Evolutionary conservation across 2,113 vertebrate species (phyloP).

Genomic region (Corythaeola cristata): DNA sequence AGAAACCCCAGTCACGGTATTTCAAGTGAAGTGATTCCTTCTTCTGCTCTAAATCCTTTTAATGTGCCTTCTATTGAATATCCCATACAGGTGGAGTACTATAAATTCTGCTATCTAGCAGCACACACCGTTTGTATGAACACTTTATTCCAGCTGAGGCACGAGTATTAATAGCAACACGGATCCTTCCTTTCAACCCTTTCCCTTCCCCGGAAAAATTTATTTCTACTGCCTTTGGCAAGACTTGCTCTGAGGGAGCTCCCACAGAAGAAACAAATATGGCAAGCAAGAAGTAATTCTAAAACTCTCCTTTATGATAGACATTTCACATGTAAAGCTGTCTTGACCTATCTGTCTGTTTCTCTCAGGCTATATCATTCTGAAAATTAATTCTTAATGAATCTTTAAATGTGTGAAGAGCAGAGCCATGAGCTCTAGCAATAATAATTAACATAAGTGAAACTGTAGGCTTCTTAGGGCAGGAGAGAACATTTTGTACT

Average conservation of each 20-base stretch:
- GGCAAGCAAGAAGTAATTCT: constrained; percentile 34
- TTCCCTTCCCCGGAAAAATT: not conserved
- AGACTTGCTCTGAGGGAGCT: constrained; percentile 11
- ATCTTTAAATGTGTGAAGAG: constrained; percentile 42
- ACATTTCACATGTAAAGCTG: constrained; percentile 42
- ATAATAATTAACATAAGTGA: constrained; percentile 55
- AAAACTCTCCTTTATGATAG: constrained; percentile 39
- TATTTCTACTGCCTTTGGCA: constrained; percentile 62
- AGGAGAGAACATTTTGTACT: not conserved
- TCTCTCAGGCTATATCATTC: constrained; percentile 51
- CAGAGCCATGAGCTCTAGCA: not conserved
- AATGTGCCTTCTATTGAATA: constrained; percentile 56
- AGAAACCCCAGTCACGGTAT: not conserved
- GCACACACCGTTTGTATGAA: constrained; percentile 30
- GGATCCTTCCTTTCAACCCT: constrained; percentile 32
- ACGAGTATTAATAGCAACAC: constrained; percentile 51
- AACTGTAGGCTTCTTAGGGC: constrained; percentile 9
- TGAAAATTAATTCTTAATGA: constrained; percentile 64
- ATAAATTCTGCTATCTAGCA: constrained; percentile 61
- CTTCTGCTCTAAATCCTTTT: constrained; percentile 59
- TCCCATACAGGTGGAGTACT: constrained; percentile 42
- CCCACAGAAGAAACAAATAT: constrained; percentile 18
- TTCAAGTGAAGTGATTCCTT: constrained; percentile 52
- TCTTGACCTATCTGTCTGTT: constrained; percentile 45
- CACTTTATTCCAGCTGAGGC: constrained; percentile 47